Conservation (phyloP, 2,888 invertebrate species). For the Thecophora atra region DNA sequence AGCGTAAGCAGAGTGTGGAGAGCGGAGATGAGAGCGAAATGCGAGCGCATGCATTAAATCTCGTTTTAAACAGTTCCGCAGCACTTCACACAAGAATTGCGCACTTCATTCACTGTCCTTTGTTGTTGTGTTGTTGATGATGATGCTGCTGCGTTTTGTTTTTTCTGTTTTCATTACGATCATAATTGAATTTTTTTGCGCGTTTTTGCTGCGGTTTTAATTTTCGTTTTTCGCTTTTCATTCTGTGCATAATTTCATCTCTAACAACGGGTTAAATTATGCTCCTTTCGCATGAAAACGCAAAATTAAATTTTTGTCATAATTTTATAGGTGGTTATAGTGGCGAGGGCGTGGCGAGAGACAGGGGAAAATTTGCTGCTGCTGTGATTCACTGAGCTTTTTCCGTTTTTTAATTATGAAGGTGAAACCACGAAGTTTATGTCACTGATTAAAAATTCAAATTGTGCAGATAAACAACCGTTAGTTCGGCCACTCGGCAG, state of each 20-base stretch:
- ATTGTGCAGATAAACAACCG: neutral
- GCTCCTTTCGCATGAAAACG: constrained; percentile 1
- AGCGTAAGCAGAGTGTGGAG: too few species aligned
- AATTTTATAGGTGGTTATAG: neutral
- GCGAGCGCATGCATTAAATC: neutral
- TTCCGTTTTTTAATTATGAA: constrained; percentile 6
- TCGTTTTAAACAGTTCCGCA: neutral
- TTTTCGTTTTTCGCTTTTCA: neutral
- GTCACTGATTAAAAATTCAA: neutral
- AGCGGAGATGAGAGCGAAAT: neutral
- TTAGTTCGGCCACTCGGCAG: neutral
- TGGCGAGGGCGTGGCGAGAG: neutral
- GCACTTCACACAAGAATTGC: neutral
- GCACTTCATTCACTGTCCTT: neutral
- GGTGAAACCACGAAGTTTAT: neutral
- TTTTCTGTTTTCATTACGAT: neutral
- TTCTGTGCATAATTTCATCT: constrained; percentile 8
- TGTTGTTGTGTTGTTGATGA: neutral
- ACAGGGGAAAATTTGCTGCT: neutral
- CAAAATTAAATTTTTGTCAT: constrained; percentile 13
- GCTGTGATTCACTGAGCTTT: neutral
- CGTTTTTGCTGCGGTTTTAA: neutral
- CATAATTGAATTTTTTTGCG: neutral
- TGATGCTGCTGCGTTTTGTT: neutral
- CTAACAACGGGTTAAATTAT: constrained; percentile 10